phyloP scores from a whole-genome alignment of 2,888 invertebrate species.

The Pandemis heparana region DNA sequence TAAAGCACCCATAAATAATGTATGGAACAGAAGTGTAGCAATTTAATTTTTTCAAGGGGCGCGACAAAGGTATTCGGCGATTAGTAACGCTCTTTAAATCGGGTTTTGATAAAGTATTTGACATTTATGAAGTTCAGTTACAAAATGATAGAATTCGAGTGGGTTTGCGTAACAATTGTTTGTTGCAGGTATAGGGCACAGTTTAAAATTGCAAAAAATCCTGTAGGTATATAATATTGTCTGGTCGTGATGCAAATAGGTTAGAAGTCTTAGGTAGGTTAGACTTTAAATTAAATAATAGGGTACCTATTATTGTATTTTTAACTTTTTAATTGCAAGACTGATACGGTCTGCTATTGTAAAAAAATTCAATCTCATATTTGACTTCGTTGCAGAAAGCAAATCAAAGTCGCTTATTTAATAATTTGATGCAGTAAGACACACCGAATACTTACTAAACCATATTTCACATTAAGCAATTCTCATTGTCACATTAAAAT shows the following conservation, averaged over 20 bases:
- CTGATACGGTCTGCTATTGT: no score
- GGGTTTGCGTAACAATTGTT: background rate
- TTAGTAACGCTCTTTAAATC: conserved; percentile 73
- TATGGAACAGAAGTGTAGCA: conserved; percentile 72
- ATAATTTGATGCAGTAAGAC: no score
- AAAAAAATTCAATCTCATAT: no score
- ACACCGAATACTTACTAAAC: background rate
- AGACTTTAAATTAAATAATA: no score
- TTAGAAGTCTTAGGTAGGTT: no score
- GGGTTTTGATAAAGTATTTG: conserved; percentile 65
- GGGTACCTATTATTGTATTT: no score
- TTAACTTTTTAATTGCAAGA: no score
- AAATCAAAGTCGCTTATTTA: background rate
- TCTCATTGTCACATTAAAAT: conserved; percentile 21
- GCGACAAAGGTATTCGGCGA: conserved; percentile 71
- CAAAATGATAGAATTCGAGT: conserved; percentile 17
- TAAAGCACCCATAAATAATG: conserved; percentile 65
- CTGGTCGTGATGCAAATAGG: no score
- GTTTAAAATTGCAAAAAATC: no score
- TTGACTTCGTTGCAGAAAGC: background rate
- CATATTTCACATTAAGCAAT: conserved; percentile 9
- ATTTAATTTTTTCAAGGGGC: conserved; percentile 72
- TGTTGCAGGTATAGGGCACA: no score
- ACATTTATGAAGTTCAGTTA: conserved; percentile 46
- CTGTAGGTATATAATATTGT: no score